A percentile compares a stretch with the other conserved stretches of the same genome.
Evolutionary conservation across 2,113 vertebrate genomes (phyloP).

Genomic region (Podiceps cristatus): DNA sequence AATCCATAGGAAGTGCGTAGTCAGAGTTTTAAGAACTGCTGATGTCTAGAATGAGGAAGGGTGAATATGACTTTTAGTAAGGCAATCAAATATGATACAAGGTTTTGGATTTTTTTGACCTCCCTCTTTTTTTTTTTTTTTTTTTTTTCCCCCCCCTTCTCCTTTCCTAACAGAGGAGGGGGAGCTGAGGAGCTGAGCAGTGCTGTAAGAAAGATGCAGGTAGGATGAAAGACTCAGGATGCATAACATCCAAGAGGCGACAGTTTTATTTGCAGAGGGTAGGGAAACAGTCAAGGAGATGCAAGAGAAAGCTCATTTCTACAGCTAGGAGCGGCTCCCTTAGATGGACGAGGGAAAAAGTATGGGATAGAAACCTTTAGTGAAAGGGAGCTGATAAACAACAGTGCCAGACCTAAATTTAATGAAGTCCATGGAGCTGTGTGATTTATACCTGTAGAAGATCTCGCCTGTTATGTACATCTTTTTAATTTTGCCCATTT

Average conservation of each 20-base stretch:
- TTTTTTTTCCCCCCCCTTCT: rapidly evolving
- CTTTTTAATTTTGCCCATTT: not conserved
- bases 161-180: not conserved
- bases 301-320: not conserved
- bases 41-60: not conserved
- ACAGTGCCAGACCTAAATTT: not conserved
- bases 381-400: not conserved
- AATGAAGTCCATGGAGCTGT: rapidly evolving
- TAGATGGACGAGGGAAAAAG: not conserved
- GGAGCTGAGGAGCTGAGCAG: not conserved
- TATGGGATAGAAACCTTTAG: not conserved
- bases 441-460: not conserved
- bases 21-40: not conserved
- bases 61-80: not conserved
- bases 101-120: not conserved
- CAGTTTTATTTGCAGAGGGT: not conserved
- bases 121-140: too few relatives aligned
- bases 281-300: not conserved
- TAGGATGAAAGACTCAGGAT: not conserved
- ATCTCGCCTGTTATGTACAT: not conserved
- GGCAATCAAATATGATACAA: not conserved
- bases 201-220: not conserved
- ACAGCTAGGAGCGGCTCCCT: not conserved
- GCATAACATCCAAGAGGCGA: not conserved
- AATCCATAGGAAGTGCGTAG: not conserved